phyloP scores from a whole-genome alignment of 1,140 invertebrate genomes.

The Drosophila repletoides region DNA sequence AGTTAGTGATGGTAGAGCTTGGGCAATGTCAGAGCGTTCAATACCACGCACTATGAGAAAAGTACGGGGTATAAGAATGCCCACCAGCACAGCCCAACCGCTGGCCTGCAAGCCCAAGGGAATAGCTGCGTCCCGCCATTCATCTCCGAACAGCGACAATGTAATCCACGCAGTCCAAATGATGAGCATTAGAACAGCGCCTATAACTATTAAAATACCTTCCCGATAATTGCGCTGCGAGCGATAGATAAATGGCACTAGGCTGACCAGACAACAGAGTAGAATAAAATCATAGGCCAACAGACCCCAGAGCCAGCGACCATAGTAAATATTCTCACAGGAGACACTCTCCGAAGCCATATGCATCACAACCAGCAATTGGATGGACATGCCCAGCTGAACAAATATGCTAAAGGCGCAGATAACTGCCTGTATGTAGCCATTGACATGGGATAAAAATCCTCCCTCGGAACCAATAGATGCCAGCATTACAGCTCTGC shows the following conservation, averaged over 20 bases:
- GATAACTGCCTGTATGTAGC: conserved; percentile 84
- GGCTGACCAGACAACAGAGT: conserved; percentile 83
- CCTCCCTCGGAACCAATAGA: conserved; percentile 85
- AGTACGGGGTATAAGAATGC: conserved; percentile 85
- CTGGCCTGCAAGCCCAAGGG: conserved; percentile 84
- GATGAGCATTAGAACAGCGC: conserved; percentile 70
- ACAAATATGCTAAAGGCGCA: conserved; percentile 85
- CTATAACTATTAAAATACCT: conserved; percentile 83
- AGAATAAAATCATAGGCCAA: conserved; percentile 84
- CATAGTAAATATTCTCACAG: conserved; percentile 82
- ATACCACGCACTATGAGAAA: conserved; percentile 85
- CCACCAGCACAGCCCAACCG: conserved; percentile 84
- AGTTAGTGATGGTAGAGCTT: conserved; percentile 83
- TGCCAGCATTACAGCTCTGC: conserved; percentile 84
- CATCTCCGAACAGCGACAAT: conserved; percentile 82
- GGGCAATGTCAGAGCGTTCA: conserved; percentile 83
- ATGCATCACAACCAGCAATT: conserved; percentile 82
- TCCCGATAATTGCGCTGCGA: conserved; percentile 87
- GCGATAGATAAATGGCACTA: conserved; percentile 84
- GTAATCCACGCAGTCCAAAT: conserved; percentile 85
- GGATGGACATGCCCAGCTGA: conserved; percentile 83
- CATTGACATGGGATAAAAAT: conserved; percentile 85
- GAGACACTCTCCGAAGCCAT: conserved; percentile 74
- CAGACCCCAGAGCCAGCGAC: conserved; percentile 81
- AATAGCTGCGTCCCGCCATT: conserved; percentile 85